phyloP scores from a whole-genome alignment of 53 echinoderm and acorn worm genomes.

The Crossaster papposus region DNA sequence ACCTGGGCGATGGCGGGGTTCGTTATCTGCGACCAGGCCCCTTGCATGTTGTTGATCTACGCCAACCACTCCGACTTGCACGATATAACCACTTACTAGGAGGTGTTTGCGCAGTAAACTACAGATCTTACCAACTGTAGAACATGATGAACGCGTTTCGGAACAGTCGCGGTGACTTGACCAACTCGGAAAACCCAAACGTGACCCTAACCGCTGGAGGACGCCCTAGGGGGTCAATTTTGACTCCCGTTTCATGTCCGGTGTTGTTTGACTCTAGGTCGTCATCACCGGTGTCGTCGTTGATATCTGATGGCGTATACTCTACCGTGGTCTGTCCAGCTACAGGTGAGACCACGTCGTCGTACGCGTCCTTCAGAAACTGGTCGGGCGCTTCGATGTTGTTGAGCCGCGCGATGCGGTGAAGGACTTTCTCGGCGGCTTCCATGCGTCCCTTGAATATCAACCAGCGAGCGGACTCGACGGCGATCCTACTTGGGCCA shows the following conservation, averaged over 20 bases:
- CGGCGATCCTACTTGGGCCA: no score
- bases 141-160: conserved; percentile 71
- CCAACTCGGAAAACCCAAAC: neutral
- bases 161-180: conserved; percentile 43
- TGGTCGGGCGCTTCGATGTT: conserved; percentile 38
- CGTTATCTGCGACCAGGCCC: no score
- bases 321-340: neutral
- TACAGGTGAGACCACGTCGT: neutral
- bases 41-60: no score
- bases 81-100: no score
- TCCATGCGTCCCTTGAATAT: conserved; percentile 63
- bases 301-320: neutral
- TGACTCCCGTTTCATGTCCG: conserved; percentile 7
- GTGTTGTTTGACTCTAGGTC: neutral
- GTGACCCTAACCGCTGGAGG: neutral
- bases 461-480: conserved; percentile 83
- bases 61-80: no score
- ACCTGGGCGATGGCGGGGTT: no score
- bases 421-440: conserved; percentile 62
- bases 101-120: no score
- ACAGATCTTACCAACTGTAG: conserved; percentile 78
- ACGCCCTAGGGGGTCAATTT: conserved; percentile 6
- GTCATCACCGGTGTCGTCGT: neutral
- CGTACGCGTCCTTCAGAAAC: conserved; percentile 13
- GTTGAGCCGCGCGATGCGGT: conserved; percentile 76